Evolutionary conservation across 2,113 vertebrate genomes (phyloP).

Genomic region (Apaloderma vittatum): DNA sequence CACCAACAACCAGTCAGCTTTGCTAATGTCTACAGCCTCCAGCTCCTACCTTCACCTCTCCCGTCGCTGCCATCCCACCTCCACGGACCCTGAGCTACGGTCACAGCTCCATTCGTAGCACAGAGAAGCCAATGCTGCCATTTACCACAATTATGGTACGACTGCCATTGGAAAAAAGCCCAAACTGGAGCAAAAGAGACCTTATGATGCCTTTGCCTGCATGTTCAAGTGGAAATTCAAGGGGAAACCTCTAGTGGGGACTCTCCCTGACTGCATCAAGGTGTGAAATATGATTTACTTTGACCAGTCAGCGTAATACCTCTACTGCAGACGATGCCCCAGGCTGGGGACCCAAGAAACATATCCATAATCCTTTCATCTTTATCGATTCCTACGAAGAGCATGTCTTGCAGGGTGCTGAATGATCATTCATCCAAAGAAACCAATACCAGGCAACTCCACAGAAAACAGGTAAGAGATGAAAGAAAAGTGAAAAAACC

Average conservation of each 20-base stretch:
- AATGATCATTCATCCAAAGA: background rate
- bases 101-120: accelerated
- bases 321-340: background rate
- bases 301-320: accelerated
- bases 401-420: background rate
- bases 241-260: background rate
- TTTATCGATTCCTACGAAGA: accelerated
- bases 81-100: accelerated
- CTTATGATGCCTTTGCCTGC: background rate
- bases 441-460: background rate
- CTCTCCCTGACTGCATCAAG: background rate
- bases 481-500: accelerated
- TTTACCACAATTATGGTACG: background rate
- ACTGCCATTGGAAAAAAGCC: background rate
- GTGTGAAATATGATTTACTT: background rate
- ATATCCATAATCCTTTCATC: background rate
- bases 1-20: background rate
- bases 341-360: background rate
- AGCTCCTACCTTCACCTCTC: background rate
- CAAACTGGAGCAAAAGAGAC: background rate
- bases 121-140: background rate
- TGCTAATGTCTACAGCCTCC: background rate
- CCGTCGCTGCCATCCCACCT: accelerated
- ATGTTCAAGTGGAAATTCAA: accelerated
- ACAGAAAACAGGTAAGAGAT: background rate